Evolutionary conservation across 2,888 invertebrate species (phyloP), one percentile per base, ranked within the genome.

Genomic region (Pseudococcus viburni): DNA sequence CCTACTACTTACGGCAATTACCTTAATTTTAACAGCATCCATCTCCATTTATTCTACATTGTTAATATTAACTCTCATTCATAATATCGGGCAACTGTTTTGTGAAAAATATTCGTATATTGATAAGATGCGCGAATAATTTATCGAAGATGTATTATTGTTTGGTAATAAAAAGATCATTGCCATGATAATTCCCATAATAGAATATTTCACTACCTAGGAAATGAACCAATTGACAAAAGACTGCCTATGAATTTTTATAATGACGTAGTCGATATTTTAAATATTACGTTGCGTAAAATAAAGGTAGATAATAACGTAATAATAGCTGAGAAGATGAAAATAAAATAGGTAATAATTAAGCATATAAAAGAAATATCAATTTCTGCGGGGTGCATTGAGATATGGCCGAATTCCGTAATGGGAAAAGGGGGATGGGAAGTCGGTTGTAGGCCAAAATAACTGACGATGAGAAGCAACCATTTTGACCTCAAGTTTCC

Each of bases 141-240:
- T 73, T 26, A 12, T 4, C 26, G 5, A 59, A 59, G 7, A 59
- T 19, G 59, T 19, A 6, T 0, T 59, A 64, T 64, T 64, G 64
- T 64, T 22, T 33, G 22, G 22, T 9, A 11, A 73, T 8, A 12
- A 73, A 26, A 33, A 26, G 73, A 73, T 73, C 33, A 73, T 73
- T 73, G 33, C 73, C 8, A 12, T 33, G 73, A 73, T 73, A 73
- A 73, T 73, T 73, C 7, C 68, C 26, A 26, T 33, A 33, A 8
- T 33, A 22, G 19, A 59, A 9, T 64, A 64, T 64, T 22, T 64
- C 12, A 8, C 26, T 33, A 73, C 73, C 26, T 73, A 73, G 73
- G 73, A 73, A 73, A 73, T 73, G 73, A 73, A 73, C 73, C 73
- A 73, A 73, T 73, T 33, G 73, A 73, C 33, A 73, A 73, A 73